Evolutionary conservation across 2,113 vertebrate genomes (phyloP).

Genomic region (Neomonachus schauinslandi): DNA sequence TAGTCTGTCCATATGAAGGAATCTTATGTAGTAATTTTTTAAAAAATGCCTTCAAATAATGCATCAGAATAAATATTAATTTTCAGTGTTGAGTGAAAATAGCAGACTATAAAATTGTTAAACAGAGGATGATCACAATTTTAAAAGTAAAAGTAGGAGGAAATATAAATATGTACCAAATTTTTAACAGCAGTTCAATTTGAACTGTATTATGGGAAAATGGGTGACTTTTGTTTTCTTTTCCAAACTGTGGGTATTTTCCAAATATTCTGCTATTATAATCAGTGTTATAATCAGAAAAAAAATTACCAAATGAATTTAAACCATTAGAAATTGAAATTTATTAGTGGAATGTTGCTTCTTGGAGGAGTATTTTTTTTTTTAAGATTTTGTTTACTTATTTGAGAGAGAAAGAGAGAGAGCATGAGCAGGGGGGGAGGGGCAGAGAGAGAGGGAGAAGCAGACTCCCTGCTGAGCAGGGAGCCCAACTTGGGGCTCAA

Average conservation of each 20-base stretch:
- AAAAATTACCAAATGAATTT: background rate
- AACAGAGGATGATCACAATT: background rate
- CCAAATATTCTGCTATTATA: background rate
- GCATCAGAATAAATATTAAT: background rate
- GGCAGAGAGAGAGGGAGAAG: too few relatives aligned
- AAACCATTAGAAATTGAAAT: background rate
- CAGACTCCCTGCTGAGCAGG: too few relatives aligned
- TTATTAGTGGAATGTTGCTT: background rate
- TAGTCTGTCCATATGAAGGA: background rate
- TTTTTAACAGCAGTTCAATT: background rate
- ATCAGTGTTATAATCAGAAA: background rate
- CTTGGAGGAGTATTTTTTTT: background rate
- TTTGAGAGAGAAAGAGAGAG: too few relatives aligned
- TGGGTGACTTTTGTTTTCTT: background rate
- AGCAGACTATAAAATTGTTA: background rate
- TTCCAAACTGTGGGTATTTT: background rate
- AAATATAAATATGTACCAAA: background rate
- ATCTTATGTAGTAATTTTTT: background rate
- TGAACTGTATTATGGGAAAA: background rate
- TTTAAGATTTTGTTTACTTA: too few relatives aligned
- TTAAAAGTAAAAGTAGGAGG: background rate
- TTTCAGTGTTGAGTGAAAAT: background rate
- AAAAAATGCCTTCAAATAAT: background rate
- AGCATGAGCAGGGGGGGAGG: too few relatives aligned
- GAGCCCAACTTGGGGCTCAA: too few relatives aligned